Base-by-base conservation (phyloP, 2,797 vertebrate genomes). In the Vipera latastei region DNA sequence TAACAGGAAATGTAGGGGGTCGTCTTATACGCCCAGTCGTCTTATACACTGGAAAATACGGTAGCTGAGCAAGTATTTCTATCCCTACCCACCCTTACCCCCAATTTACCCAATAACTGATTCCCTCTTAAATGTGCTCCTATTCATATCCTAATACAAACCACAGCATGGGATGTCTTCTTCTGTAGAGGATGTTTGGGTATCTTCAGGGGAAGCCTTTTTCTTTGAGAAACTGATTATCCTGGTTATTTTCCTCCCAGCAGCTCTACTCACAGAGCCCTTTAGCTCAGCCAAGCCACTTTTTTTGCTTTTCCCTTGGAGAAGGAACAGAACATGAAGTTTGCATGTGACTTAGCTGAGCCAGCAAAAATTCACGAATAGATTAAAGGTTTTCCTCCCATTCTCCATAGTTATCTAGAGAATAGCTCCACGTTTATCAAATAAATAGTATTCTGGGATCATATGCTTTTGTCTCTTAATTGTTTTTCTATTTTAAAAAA, bases 191-290 rank as follows among this genome's bases (percentile, higher is more conserved):
- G 97, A 97, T 0, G 96, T 97, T 69, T 97, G 97, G 0, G 95
- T 96, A 65, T 99, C 99, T 95, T 98, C 98, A 0, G 98, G 94
- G 22, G 97, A 98, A 0, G 98, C 97, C 95, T 99, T 99, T 97
- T 98, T 98, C 96, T 99, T 99, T 94, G 99, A 99, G 97, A 99
- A 99, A 95, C 98, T 99, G 97, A 99, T 99, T 97, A 99, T 99
- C 86, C 98, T 98, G 93, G 98, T 99, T 97, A 99, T 99, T 97
- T 99, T 99, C 95, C 98, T 98, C 61, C 99, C 99, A 0, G 99
- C 99, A 0, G 98, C 99, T 60, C 99, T 98, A 96, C 99, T 99
- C 98, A 99, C 97, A 0, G 99, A 99, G 86, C 99, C 99, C 56
- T 99, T 99, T 94, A 99, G 97, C 93, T 99, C 99, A 0, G 99